These are phyloP conservation scores for Drosophila ficusphila DNA, from an alignment of 1,140 invertebrate genomes.

Conservation along the genomic window DNA sequence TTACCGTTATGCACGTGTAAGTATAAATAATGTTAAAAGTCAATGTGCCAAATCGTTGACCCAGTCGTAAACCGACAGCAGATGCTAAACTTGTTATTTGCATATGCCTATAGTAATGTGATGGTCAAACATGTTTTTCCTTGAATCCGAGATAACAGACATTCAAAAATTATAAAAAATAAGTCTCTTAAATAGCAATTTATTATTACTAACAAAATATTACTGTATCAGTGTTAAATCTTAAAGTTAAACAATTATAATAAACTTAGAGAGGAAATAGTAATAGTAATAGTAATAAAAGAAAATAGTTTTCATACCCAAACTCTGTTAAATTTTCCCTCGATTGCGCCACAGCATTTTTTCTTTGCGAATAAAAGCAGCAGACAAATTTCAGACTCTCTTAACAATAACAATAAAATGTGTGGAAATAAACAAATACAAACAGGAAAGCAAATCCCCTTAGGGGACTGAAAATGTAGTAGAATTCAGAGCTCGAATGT, in stretches of 20 bases:
- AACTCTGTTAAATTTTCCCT: neutral
- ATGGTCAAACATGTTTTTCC: constrained; percentile 33
- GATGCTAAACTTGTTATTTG: constrained; percentile 38
- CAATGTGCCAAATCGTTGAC: constrained; percentile 46
- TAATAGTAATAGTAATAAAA: neutral
- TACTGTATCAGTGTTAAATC: too few species aligned
- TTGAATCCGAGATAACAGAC: neutral
- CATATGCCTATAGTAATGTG: constrained; percentile 2
- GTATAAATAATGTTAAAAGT: constrained; percentile 29
- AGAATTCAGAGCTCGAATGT: constrained; percentile 22
- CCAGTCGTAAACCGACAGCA: constrained; percentile 19
- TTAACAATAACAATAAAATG: constrained; percentile 33
- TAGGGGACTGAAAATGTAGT: constrained; percentile 20
- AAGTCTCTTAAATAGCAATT: neutral
- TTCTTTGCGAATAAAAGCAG: constrained; percentile 1
- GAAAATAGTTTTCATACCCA: neutral
- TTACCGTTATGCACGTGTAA: neutral
- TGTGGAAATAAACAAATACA: constrained; percentile 8
- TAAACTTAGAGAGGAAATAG: too few species aligned
- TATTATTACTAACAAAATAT: neutral
- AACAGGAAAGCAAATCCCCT: neutral
- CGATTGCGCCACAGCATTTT: neutral
- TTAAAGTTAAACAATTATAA: too few species aligned
- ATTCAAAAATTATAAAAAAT: neutral
- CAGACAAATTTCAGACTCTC: neutral